A percentile compares a stretch with the other conserved stretches of the same genome.
Conservation (phyloP, 2,888 invertebrate genomes). For the Exocentrus adspersus region DNA sequence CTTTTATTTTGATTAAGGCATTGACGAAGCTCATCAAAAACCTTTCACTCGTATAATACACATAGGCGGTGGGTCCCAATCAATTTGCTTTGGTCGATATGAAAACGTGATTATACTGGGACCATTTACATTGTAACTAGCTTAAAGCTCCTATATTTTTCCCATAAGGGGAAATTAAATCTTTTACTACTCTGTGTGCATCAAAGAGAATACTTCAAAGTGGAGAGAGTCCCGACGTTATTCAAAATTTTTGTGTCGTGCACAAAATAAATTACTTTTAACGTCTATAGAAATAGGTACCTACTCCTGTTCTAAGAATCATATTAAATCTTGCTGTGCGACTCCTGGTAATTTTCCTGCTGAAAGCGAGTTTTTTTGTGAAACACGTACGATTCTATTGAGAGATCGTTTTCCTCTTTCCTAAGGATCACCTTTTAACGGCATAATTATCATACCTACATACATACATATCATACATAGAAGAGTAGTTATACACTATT, state of each 20-base stretch:
- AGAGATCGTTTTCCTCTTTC: no score
- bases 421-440: no score
- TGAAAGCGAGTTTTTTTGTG: not conserved
- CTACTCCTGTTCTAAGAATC: constrained; percentile 13
- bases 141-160: constrained; percentile 41
- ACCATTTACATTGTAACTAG: constrained; percentile 43
- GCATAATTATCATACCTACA: no score
- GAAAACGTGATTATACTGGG: constrained; percentile 33
- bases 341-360: not conserved
- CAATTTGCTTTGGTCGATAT: constrained; percentile 23
- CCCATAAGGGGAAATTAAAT: constrained; percentile 42
- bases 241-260: constrained; percentile 44
- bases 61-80: constrained; percentile 19
- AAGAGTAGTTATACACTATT: no score
- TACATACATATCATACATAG: no score
- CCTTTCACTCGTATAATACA: constrained; percentile 7
- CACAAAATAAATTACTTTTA: constrained; percentile 44
- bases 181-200: constrained; percentile 37
- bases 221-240: constrained; percentile 38
- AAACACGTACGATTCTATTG: not conserved
- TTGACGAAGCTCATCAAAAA: constrained; percentile 6
- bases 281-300: constrained; percentile 30
- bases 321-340: constrained; percentile 12
- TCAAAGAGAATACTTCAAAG: constrained; percentile 45
- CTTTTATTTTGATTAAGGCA: constrained; percentile 5